These are phyloP conservation scores for Liparis tanakae DNA, from an alignment of 2,797 vertebrate species.

Conservation along the genomic window DNA sequence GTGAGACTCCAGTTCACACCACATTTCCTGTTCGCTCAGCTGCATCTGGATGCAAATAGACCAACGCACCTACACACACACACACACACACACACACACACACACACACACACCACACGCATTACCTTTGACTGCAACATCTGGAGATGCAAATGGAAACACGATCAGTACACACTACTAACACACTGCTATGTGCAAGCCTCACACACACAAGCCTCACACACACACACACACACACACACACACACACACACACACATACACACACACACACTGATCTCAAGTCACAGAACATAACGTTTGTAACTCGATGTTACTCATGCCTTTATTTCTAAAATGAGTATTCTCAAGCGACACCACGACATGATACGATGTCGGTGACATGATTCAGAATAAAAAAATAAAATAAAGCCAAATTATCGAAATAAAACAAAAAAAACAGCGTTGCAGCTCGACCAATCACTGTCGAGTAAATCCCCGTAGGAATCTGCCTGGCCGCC, in stretches of 20 bases:
- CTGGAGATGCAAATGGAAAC: slow-evolving; percentile 52
- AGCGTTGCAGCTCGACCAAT: neutral
- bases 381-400: slow-evolving; percentile 7
- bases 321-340: slow-evolving; percentile 27
- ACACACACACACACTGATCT: too few species aligned
- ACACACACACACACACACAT: too few species aligned
- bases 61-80: neutral
- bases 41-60: slow-evolving; percentile 67
- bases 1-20: slow-evolving; percentile 74
- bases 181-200: slow-evolving; percentile 5
- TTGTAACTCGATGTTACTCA: too few species aligned
- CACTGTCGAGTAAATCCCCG: neutral
- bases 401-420: slow-evolving; percentile 11
- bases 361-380: slow-evolving; percentile 32
- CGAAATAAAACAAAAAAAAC: slow-evolving; percentile 18
- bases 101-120: slow-evolving; percentile 30
- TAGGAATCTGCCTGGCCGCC: neutral
- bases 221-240: too few species aligned
- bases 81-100: slow-evolving; percentile 17
- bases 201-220: too few species aligned
- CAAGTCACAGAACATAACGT: too few species aligned
- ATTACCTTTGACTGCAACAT: slow-evolving; percentile 49
- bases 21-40: slow-evolving; percentile 75
- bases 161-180: neutral
- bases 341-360: slow-evolving; percentile 35